These are phyloP conservation scores for Galeopsomyia nigrocyanea DNA, from an alignment of 2,888 invertebrate species.

Conservation along the genomic window DNA sequence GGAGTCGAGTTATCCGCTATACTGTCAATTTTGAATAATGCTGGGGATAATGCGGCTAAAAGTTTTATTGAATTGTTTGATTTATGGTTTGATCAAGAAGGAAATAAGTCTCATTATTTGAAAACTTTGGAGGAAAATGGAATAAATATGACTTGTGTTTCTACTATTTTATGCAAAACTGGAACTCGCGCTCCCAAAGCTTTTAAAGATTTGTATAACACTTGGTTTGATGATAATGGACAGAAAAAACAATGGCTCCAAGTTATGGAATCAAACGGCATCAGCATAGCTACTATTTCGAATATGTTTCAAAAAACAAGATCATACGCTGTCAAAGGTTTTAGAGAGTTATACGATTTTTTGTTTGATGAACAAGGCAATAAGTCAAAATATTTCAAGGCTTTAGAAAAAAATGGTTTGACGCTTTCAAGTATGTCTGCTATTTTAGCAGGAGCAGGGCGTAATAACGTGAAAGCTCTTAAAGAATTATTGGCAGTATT, in stretches of 20 bases:
- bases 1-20: slow-evolving; percentile 49
- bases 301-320: slow-evolving; percentile 52
- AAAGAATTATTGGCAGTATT: slow-evolving; percentile 54
- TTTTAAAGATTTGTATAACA: slow-evolving; percentile 56
- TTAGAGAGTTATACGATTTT: slow-evolving; percentile 53
- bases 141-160: slow-evolving; percentile 44
- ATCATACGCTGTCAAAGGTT: slow-evolving; percentile 52
- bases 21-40: neutral
- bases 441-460: no score
- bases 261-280: slow-evolving; percentile 45
- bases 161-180: neutral
- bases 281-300: slow-evolving; percentile 51
- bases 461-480: slow-evolving; percentile 42
- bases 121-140: slow-evolving; percentile 44
- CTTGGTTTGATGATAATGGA: slow-evolving; percentile 52
- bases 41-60: neutral
- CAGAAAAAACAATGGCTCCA: slow-evolving; percentile 25
- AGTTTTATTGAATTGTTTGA: slow-evolving; percentile 41
- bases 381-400: slow-evolving; percentile 37
- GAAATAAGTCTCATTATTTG: slow-evolving; percentile 48
- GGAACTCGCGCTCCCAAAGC: slow-evolving; percentile 51
- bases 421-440: no score
- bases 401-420: no score
- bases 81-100: slow-evolving; percentile 52
- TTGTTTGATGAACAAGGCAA: slow-evolving; percentile 52